A percentile compares a stretch with the other conserved stretches of the same genome.
phyloP scores from a whole-genome alignment of 37 sponge, comb jelly and placozoan genomes.

The Beroe forskalii region DNA sequence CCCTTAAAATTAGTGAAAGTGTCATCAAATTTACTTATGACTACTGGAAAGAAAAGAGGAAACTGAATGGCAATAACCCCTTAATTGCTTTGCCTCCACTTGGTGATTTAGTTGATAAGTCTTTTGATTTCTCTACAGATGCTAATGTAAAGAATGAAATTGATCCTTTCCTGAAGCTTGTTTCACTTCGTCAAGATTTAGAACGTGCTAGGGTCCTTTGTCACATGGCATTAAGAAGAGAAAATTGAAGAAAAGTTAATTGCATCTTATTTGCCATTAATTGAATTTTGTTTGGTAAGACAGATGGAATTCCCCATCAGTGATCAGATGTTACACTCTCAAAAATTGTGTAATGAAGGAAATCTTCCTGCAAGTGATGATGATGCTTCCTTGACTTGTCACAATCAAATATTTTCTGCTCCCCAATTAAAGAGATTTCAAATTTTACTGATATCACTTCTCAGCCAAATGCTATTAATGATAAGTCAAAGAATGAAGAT shows the following conservation, averaged over 20 bases:
- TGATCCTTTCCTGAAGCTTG: constrained; percentile 59
- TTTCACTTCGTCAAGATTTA: constrained; percentile 63
- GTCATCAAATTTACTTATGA: not conserved
- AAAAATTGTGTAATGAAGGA: too few relatives aligned
- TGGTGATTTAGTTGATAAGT: constrained; percentile 10
- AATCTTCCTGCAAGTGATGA: not conserved
- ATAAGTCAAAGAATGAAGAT: not conserved
- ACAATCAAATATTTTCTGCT: not conserved
- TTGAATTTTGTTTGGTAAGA: constrained; percentile 15
- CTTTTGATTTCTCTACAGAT: not conserved
- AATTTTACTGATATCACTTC: too few relatives aligned
- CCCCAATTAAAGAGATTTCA: too few relatives aligned
- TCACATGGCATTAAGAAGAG: constrained; percentile 19
- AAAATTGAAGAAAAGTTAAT: not conserved
- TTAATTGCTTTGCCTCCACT: constrained; percentile 5
- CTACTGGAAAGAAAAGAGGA: constrained; percentile 59
- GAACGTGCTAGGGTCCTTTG: constrained; percentile 29
- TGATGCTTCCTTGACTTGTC: not conserved
- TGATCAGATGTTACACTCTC: too few relatives aligned
- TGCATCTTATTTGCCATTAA: not conserved
- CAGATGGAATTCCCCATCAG: not conserved
- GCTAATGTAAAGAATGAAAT: not conserved
- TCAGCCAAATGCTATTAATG: too few relatives aligned
- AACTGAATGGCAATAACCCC: constrained; percentile 34
- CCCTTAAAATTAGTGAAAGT: constrained; percentile 11